Conservation (phyloP, 2,113 vertebrate species). For the Triplophysa rosa region DNA sequence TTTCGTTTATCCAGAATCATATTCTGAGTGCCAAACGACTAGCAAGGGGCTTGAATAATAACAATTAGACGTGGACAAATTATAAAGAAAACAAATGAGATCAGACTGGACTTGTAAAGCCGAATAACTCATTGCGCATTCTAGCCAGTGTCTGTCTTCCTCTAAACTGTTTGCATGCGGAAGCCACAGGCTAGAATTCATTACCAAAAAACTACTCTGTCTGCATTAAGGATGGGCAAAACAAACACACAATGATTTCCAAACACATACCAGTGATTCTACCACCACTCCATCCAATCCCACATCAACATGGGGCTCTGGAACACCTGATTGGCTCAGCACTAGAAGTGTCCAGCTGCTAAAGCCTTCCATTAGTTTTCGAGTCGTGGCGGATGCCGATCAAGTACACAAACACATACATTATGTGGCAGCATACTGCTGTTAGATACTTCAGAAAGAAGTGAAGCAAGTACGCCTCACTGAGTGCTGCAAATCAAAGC, state of each 20-base stretch:
- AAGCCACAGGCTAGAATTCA: slow-evolving; percentile 6
- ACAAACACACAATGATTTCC: slow-evolving; percentile 32
- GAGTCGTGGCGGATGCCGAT: background rate
- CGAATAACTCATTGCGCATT: slow-evolving; percentile 16
- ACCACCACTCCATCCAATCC: background rate
- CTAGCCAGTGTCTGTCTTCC: slow-evolving; percentile 21
- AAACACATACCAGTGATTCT: slow-evolving; percentile 12
- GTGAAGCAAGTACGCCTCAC: slow-evolving; percentile 17
- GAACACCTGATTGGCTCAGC: slow-evolving; percentile 33
- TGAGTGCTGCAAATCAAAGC: slow-evolving; percentile 5
- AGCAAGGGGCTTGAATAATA: slow-evolving; percentile 1
- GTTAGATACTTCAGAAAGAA: slow-evolving; percentile 17
- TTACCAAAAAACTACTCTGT: slow-evolving; percentile 19
- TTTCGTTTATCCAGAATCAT: background rate
- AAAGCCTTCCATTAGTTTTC: background rate
- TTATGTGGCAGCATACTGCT: background rate
- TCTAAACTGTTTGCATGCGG: slow-evolving; percentile 25
- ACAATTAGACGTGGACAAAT: slow-evolving; percentile 34
- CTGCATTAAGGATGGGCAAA: slow-evolving; percentile 30
- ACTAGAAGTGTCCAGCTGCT: slow-evolving; percentile 6
- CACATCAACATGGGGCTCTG: background rate
- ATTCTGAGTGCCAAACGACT: slow-evolving; percentile 17
- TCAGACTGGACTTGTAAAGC: background rate
- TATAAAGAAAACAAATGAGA: slow-evolving; percentile 41
- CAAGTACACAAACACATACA: background rate